A percentile compares a stretch with the other conserved stretches of the same genome.
Conservation (phyloP, 2,888 invertebrate genomes). For the Elegia similella region DNA sequence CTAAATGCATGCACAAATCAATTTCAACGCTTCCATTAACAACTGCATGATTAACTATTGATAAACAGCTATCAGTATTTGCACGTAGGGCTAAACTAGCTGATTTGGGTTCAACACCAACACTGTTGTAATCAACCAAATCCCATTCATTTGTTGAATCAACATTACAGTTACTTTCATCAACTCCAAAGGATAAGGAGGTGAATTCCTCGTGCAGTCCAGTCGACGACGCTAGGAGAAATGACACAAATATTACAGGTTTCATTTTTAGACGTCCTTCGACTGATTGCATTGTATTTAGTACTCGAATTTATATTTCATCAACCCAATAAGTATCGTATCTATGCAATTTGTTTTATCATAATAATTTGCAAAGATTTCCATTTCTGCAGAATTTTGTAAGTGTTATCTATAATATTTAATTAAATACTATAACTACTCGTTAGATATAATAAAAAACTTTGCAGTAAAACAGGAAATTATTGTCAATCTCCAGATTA, state of each 20-base stretch:
- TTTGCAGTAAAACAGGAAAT: no score
- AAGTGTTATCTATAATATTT: no score
- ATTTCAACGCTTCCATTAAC: background rate
- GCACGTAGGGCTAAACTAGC: background rate
- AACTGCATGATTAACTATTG: background rate
- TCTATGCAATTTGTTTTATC: no score
- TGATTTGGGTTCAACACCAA: background rate
- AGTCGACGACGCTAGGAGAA: background rate
- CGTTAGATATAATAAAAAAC: no score
- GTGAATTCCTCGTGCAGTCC: background rate
- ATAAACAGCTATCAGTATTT: background rate
- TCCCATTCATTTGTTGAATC: background rate
- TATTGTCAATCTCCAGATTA: no score
- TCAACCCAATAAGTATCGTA: background rate
- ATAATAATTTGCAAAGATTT: background rate
- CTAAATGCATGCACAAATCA: background rate
- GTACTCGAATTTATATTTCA: background rate
- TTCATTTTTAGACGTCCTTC: background rate
- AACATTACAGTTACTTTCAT: background rate
- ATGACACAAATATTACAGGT: background rate
- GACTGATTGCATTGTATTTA: background rate
- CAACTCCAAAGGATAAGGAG: background rate
- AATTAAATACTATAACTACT: no score
- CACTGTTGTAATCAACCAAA: constrained; percentile 5
- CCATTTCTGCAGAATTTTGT: background rate